A percentile compares a stretch with the other conserved stretches of the same genome.
Conservation (phyloP, 2,113 vertebrate species). For the Leiothrix lutea region DNA sequence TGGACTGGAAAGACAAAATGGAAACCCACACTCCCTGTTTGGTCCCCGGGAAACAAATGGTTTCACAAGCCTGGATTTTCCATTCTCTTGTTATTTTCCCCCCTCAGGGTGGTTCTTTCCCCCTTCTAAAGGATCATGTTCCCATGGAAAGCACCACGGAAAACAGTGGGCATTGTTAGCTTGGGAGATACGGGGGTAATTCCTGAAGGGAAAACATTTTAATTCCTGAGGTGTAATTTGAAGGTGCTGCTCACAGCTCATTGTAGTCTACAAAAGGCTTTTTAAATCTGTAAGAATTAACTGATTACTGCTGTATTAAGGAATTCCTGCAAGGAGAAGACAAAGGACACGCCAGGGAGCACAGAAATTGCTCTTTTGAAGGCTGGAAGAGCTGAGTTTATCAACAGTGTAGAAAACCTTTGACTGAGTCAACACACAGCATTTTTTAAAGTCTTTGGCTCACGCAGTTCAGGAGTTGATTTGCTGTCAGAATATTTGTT, state of each 20-base stretch:
- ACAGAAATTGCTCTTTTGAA: neutral
- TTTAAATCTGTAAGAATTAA: neutral
- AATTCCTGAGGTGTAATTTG: neutral
- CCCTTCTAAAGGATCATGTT: neutral
- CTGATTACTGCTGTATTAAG: neutral
- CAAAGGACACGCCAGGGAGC: fast-evolving
- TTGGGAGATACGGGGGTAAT: neutral
- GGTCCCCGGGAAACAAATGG: neutral
- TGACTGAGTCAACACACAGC: neutral
- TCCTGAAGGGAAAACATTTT: neutral
- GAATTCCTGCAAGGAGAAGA: neutral
- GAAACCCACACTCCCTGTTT: neutral
- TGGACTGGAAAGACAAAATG: neutral
- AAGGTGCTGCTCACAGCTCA: neutral
- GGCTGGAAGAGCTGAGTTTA: neutral
- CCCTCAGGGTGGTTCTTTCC: neutral
- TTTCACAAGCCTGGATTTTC: neutral
- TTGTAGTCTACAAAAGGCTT: neutral
- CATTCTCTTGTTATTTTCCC: neutral
- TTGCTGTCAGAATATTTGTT: slow-evolving; percentile 26
- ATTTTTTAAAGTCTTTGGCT: neutral
- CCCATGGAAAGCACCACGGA: neutral
- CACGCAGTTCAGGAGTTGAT: neutral
- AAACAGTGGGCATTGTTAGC: neutral
- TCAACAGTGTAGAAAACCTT: neutral